Evolutionary conservation across 2,888 invertebrate species (phyloP), one percentile per base, ranked within the genome.

Genomic region (Cecidostiba fungosa): DNA sequence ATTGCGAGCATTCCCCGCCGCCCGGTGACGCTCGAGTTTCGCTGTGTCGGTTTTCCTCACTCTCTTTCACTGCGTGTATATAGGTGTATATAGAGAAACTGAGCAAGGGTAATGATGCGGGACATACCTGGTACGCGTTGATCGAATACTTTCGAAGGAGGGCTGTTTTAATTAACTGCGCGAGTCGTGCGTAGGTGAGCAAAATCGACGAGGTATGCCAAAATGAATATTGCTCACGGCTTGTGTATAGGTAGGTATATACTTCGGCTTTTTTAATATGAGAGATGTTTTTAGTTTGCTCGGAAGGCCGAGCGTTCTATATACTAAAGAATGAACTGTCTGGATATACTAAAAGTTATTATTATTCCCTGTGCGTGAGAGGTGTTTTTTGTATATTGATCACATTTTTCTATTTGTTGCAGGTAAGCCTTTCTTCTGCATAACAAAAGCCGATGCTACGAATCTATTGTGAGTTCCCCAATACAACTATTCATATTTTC

Each of bases 1-100:
- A 88, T 89, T 87, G 88, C 84, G 84, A 84, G 84, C 88, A 87
- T 88, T 88, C 88, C 77, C 86, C 87, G 84, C 74, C 87, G 80
- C 36, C 36, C 62, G 19, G 54, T 6, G 19, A 54, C 43, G 69
- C 77, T 39, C 59, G 87, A 86, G 85, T 85, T 79, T 83, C 85
- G 84, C 74, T 26, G 62, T 23, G 39, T 39, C 62, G n/a, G 29
- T 39, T 32, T 19, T 23, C 80, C 73, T 72, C 72, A 77, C 36
- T 3, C 36, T n/a, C 32, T 6, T 1, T 32, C 32, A 10, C 70
- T 36, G 3, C 10, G 70, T 10, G n/a, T n/a, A n/a, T n/a, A n/a
- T n/a, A 29, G 14, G 39, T 43, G 43, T 50, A 16, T 50, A 50
- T 59, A 59, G 23, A 8, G n/a, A n/a, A n/a, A n/a, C 8, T n/a